Percentiles rank a stretch among this genome's conserved stretches.
Evolutionary conservation across 2,797 vertebrate species (phyloP).

Genomic region (Sebastes paucispinis): DNA sequence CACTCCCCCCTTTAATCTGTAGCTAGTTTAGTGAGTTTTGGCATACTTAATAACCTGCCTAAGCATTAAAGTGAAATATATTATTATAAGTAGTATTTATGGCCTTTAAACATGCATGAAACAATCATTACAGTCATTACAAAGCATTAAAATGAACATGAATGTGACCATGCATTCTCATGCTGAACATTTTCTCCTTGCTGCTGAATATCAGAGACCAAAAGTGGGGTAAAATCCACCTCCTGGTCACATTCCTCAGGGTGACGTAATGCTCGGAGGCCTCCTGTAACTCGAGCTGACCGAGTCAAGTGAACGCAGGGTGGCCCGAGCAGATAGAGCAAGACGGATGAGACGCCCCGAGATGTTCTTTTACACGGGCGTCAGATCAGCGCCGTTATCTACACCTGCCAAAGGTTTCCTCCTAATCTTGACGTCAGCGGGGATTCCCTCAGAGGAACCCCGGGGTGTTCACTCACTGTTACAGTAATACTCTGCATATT

Average conservation of each 20-base stretch:
- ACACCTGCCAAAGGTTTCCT: slow-evolving; percentile 28
- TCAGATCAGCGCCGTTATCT: slow-evolving; percentile 54
- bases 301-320: background rate
- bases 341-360: slow-evolving; percentile 13
- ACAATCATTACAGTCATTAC: background rate
- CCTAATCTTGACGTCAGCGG: slow-evolving; percentile 51
- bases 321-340: slow-evolving; percentile 59
- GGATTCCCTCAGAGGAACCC: slow-evolving; percentile 59
- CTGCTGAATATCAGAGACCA: background rate
- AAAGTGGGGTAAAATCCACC: background rate
- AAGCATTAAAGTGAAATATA: no score
- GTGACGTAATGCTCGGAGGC: slow-evolving; percentile 10
- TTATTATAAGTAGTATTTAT: background rate
- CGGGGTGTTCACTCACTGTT: background rate
- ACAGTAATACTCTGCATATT: background rate
- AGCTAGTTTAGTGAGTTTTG: background rate
- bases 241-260: slow-evolving; percentile 34
- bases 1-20: no score
- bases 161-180: background rate
- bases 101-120: background rate
- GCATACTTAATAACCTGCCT: background rate
- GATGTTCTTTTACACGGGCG: slow-evolving; percentile 2
- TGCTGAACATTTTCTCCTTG: background rate
- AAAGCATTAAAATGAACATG: background rate
- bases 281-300: background rate